phyloP scores from a whole-genome alignment of 1,140 invertebrate genomes.

The Micrasema minimum region DNA sequence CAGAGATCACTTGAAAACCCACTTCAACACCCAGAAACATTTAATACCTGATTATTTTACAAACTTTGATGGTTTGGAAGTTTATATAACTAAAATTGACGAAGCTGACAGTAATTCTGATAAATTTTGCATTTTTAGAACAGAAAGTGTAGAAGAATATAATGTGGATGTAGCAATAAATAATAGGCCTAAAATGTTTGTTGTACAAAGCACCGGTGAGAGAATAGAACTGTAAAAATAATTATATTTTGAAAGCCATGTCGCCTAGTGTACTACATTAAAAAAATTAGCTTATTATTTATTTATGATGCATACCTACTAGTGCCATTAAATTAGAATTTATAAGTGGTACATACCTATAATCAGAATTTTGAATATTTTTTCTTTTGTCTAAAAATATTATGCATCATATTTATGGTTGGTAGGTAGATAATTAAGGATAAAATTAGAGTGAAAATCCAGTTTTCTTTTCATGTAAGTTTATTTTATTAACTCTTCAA shows the following conservation, averaged over 20 bases:
- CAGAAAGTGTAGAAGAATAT: constrained; percentile 59
- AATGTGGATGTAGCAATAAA: background rate
- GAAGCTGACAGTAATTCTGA: constrained; percentile 56
- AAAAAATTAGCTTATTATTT: too few species aligned
- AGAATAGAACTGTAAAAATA: constrained; percentile 31
- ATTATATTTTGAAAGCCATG: background rate
- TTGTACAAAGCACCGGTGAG: constrained; percentile 70
- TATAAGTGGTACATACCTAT: too few species aligned
- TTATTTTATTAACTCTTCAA: too few species aligned
- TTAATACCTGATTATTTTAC: constrained; percentile 72
- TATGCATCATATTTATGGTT: too few species aligned
- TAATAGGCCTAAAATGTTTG: constrained; percentile 59
- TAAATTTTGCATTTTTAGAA: constrained; percentile 56
- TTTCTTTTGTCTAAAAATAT: too few species aligned
- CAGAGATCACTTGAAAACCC: constrained; percentile 82
- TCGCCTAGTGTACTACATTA: too few species aligned
- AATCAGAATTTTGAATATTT: too few species aligned
- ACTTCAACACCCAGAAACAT: constrained; percentile 74
- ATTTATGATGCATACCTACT: too few species aligned
- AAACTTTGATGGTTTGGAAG: constrained; percentile 67
- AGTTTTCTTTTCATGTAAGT: too few species aligned
- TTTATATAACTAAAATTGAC: constrained; percentile 61
- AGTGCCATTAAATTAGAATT: too few species aligned
- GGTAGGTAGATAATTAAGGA: too few species aligned
- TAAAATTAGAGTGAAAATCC: too few species aligned